Conservation (phyloP, 2,888 invertebrate genomes). For the Mimumesa dahlbomi region DNA sequence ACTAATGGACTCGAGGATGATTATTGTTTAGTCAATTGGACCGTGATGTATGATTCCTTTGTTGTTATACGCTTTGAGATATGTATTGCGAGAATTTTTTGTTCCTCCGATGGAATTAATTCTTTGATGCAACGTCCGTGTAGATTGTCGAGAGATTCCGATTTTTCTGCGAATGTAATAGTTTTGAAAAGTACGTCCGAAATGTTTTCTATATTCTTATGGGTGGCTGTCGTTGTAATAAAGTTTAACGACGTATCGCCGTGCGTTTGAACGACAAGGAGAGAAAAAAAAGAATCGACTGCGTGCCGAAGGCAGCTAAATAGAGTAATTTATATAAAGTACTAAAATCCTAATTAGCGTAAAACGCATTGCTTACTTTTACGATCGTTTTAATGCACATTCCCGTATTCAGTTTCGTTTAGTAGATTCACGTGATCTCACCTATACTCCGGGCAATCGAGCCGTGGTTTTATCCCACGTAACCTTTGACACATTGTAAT, state of each 20-base stretch:
- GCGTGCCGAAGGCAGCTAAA: constrained; percentile 1
- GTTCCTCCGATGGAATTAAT: too few species aligned
- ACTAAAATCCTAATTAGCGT: constrained; percentile 37
- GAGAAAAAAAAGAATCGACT: not conserved
- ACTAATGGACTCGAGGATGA: not conserved
- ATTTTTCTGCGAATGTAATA: too few species aligned
- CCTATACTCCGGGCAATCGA: not conserved
- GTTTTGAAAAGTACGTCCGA: too few species aligned
- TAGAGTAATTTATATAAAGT: constrained; percentile 19
- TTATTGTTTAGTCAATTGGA: not conserved
- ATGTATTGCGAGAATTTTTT: not conserved
- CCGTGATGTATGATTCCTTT: not conserved
- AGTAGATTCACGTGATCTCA: constrained; percentile 34
- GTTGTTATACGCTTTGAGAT: not conserved
- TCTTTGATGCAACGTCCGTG: too few species aligned
- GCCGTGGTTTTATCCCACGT: constrained; percentile 2
- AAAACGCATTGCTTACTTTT: constrained; percentile 35
- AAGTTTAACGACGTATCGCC: constrained; percentile 18
- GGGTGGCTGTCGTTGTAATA: too few species aligned
- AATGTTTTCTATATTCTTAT: too few species aligned
- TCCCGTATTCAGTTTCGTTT: constrained; percentile 23
- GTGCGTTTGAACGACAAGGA: not conserved
- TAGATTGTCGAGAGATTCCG: too few species aligned
- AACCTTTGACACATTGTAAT: constrained; percentile 15
- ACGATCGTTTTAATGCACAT: constrained; percentile 23